phyloP scores from a whole-genome alignment of 1,140 invertebrate species.

The Drepana arcuata region DNA sequence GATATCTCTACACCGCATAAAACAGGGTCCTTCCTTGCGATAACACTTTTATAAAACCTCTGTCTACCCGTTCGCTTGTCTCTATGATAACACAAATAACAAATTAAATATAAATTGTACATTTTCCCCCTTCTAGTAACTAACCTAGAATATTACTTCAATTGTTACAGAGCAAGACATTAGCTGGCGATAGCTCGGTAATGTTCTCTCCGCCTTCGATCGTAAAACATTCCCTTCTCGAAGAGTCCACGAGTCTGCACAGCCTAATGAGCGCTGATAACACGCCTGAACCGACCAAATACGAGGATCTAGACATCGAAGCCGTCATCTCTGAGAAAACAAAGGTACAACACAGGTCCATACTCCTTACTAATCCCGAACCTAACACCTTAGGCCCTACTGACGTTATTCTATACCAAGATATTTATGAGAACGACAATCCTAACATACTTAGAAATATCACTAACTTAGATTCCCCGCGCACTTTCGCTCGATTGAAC shows the following conservation, averaged over 20 bases:
- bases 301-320: slow-evolving; percentile 53
- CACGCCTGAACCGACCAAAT: slow-evolving; percentile 48
- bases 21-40: too few relatives aligned
- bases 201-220: slow-evolving; percentile 90
- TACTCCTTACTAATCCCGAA: slow-evolving; percentile 52
- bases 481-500: slow-evolving; percentile 59
- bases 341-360: slow-evolving; percentile 72
- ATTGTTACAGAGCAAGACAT: slow-evolving; percentile 84
- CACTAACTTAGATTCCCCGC: slow-evolving; percentile 49
- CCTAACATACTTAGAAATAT: slow-evolving; percentile 41
- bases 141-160: too few relatives aligned
- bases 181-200: slow-evolving; percentile 83
- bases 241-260: slow-evolving; percentile 66
- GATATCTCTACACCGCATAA: too few relatives aligned
- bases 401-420: not conserved
- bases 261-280: slow-evolving; percentile 60
- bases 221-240: slow-evolving; percentile 74
- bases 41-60: too few relatives aligned
- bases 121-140: too few relatives aligned
- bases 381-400: slow-evolving; percentile 26
- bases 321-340: slow-evolving; percentile 48
- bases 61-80: too few relatives aligned
- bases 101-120: too few relatives aligned
- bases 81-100: too few relatives aligned
- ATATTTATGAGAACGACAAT: not conserved